phyloP scores from a whole-genome alignment of 2,113 vertebrate species.

The Dermatemys mawii region DNA sequence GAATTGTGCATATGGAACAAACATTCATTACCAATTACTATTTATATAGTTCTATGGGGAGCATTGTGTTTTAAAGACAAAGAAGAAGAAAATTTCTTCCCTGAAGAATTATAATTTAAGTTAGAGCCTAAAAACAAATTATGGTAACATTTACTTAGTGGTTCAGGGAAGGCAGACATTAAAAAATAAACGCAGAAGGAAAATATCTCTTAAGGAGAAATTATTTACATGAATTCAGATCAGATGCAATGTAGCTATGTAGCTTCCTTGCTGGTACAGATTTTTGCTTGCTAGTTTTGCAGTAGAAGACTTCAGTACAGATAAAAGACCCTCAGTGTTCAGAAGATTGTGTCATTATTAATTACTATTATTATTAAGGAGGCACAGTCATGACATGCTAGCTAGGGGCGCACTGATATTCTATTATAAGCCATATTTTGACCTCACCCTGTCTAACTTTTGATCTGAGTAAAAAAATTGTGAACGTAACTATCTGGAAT shows the following conservation, averaged over 20 bases:
- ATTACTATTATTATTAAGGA: not conserved
- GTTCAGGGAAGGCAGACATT: not conserved
- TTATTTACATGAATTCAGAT: not conserved
- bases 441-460: not conserved
- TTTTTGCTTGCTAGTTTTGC: not conserved
- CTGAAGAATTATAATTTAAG: not conserved
- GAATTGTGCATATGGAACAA: not conserved
- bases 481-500: not conserved
- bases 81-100: not conserved
- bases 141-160: not conserved
- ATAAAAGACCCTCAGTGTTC: not conserved
- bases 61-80: not conserved
- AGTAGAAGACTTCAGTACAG: not conserved
- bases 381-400: not conserved
- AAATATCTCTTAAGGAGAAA: not conserved
- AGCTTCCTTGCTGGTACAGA: not conserved
- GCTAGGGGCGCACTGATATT: not conserved
- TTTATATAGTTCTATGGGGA: not conserved
- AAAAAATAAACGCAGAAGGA: not conserved
- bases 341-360: not conserved
- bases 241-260: not conserved
- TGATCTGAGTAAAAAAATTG: not conserved
- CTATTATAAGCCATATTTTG: not conserved
- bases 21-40: not conserved
- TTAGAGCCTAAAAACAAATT: rapidly evolving